phyloP scores from a whole-genome alignment of 2,797 vertebrate species.

The Gallirallus australis region DNA sequence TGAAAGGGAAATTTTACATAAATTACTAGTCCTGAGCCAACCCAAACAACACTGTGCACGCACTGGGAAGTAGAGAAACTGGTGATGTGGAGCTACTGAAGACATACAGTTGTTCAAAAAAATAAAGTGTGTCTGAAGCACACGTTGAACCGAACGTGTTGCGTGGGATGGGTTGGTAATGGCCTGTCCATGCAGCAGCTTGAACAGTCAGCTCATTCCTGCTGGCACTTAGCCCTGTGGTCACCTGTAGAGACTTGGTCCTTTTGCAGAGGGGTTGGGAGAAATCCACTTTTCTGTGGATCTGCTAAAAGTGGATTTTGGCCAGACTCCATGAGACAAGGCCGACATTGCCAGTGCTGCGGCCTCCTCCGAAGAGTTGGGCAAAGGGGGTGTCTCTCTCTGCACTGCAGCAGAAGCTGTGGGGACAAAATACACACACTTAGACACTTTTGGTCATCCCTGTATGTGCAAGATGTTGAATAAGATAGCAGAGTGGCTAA shows the following conservation, averaged over 20 bases:
- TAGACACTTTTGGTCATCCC: background rate
- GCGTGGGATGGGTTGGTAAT: background rate
- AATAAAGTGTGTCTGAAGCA: background rate
- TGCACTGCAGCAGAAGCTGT: background rate
- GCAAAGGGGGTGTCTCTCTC: background rate
- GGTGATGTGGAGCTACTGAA: background rate
- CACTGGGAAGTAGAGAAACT: fast-evolving
- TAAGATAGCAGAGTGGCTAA: background rate
- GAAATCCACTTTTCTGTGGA: background rate
- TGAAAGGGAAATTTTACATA: background rate
- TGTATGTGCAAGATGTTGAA: background rate
- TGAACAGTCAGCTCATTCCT: background rate
- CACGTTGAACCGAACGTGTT: fast-evolving
- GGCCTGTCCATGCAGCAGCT: background rate
- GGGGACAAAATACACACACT: background rate
- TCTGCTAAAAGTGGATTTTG: background rate
- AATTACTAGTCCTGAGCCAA: background rate
- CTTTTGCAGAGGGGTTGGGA: background rate
- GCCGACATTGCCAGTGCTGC: background rate
- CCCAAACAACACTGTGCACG: background rate
- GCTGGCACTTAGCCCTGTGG: background rate
- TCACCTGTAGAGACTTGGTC: background rate
- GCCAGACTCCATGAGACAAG: background rate
- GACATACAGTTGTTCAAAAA: background rate
- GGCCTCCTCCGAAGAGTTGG: background rate